Conservation (phyloP, 2,113 vertebrate species). For the Dipodomys stephensi region DNA sequence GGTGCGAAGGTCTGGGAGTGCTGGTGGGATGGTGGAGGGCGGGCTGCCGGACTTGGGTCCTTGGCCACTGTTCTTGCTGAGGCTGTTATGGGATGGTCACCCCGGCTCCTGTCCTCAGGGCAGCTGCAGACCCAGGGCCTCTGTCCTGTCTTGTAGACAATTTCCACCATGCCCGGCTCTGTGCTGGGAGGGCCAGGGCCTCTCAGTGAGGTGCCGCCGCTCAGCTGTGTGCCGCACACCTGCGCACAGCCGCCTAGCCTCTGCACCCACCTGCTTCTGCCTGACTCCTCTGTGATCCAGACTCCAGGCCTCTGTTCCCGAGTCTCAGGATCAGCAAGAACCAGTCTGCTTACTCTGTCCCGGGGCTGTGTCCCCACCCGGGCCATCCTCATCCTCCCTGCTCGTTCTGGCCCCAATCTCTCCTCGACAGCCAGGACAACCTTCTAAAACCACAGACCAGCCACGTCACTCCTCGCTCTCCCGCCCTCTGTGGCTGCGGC, state of each 20-base stretch:
- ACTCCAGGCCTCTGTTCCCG: neutral
- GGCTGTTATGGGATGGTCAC: neutral
- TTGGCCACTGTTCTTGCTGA: neutral
- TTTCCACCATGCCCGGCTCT: no score
- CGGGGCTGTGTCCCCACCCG: fast-evolving
- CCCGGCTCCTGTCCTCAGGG: neutral
- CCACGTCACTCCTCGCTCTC: no score
- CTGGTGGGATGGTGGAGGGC: no score
- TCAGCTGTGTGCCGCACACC: neutral
- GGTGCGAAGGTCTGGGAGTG: neutral
- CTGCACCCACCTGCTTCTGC: neutral
- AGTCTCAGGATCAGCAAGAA: neutral
- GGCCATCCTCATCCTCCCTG: no score
- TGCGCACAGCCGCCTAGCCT: neutral
- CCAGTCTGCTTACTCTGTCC: neutral
- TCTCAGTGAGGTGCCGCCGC: no score
- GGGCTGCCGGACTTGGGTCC: neutral
- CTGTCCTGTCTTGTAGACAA: neutral
- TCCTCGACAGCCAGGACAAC: no score
- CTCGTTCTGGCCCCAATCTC: no score
- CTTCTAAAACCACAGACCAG: no score
- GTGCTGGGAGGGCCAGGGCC: no score
- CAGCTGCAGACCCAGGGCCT: neutral
- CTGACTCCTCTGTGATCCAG: no score
- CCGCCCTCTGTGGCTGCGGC: no score